Evolutionary conservation across 2,888 invertebrate genomes (phyloP), one percentile per base, ranked within the genome.

Genomic region (Caenorhabditis sulstoni): DNA sequence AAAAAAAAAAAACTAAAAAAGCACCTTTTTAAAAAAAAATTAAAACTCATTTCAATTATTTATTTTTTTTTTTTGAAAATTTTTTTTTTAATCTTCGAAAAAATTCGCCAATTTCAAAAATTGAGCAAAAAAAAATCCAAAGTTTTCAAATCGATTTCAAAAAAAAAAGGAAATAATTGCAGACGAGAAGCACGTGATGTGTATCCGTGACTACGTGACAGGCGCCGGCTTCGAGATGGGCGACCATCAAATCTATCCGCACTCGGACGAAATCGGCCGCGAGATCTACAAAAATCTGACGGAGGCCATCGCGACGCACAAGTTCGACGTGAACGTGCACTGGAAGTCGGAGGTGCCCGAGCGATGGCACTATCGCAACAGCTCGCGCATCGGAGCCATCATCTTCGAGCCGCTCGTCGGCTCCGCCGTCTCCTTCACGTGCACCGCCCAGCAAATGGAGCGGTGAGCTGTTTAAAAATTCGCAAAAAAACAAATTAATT

Each of bases 331-430:
- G 29, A 79, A 84, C 29, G 64, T 86, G 29, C 79, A 81, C 64
- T 71, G 76, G 64, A 85, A 82, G 50, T 57, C 81, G 55, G 80
- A 94, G 14, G 91, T 94, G 61, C 93, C 93, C 0, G 91, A 92
- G 4, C 83, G 86, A 20, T 94, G 93, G 93, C 93, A 94, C 89
- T 94, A 93, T 84, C 92, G 92, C 64, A 92, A 94, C 81, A 93
- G 93, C 86, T 86, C 91, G 11, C 91, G 94, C 35, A 78, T 84
- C 11, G 84, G 84, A 20, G 37, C 53, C 16, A 79, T 84, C 20
- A 91, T 94, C 59, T 91, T 93, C 0, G 91, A 93, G 37, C 93
- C 84, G 8, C 53, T 79, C 29, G 22, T 86, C 39, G 83, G 85
- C 12, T 85, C 83, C 4, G 55, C 82, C 3, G 76, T 84, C 29